Evolutionary conservation across 2,113 vertebrate genomes (phyloP), one percentile per base, ranked within the genome.

Genomic region (Odontophorus gujanensis): DNA sequence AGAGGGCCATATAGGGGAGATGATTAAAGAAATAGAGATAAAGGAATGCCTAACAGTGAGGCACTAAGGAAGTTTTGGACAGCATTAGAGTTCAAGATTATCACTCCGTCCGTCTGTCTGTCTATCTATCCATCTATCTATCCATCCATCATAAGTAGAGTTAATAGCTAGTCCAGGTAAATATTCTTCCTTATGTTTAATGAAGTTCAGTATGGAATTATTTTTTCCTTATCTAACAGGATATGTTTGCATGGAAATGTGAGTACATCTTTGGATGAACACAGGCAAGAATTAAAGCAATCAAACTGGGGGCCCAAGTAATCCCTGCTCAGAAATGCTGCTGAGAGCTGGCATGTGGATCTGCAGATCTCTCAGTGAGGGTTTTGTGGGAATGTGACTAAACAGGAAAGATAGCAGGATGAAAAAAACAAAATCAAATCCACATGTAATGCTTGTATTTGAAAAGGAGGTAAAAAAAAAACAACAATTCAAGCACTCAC

Each of bases 221-320:
- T 28, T 32, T 58, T 63, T 89, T 77, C 20, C 20, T 67, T 51
- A 30, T 5, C 7, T 74, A 62, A 71, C 2, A 84, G 74, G 24
- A 40, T 53, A 10, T 25, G 1, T 71, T 75, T 45, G 24, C 71
- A 55, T 12, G 18, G 47, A 59, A 94, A 71, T 47, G 14, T 42
- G 32, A 61, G 7, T 45, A 38, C 21, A 57, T 43, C 45, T 16
- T 50, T 1, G 7, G 38, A 32, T 47, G 43, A 68, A 67, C 21
- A 68, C 4, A 34, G 22, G 91, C 63, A 4, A 13, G 38, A 72
- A 81, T 59, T 50, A 32, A 82, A 78, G 34, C n/a, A 72, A 53
- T 6, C 3, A 11, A 79, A 21, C 1, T 1, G 0, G 24, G 9
- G 3, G 11, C n/a, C 42, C 42, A 68, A 65, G 61, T 6, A 81